Base-by-base conservation (phyloP, 2,888 invertebrate genomes). In the Lacanobia oleracea region DNA sequence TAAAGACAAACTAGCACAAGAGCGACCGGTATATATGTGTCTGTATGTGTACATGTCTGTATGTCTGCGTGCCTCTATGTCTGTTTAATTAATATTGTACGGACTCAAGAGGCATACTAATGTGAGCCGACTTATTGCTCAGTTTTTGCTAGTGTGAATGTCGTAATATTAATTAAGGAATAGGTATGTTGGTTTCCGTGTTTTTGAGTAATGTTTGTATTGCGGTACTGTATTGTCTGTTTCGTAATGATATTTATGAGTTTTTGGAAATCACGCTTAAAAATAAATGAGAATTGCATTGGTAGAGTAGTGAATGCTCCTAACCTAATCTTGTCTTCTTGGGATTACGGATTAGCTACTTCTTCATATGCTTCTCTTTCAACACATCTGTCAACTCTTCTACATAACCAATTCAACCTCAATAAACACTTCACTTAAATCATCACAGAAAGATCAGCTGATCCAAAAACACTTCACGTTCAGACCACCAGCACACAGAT, bases 1-100 rank as follows among this genome's bases (percentile, higher is more conserved):
- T 71, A 81, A 77, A 81, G 78, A 87, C 85, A 87, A 92, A 89
- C 88, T 89, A 77, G 91, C 87, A 88, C 91, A 92, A 91, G 92
- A 86, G 69, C 92, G 87, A 87, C 91, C 76, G 87, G 91, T 92
- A 81, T 8, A 21, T 51, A 6, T 33, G 23, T 43, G 16, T 54
- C 5, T 79, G 69, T 76, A 66, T 71, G 84, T 87, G 87, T 91
- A 33, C 33, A 37, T 43, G 16, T 54, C 5, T 79, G 69, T 76
- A 66, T 71, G 72, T 37, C 27, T 62, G 74, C n/a, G 37, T 60
- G 69, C 21, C 21, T 77, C 63, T 75, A 70, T 79, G 84, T 87
- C 88, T 91, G 88, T 91, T 89, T 90, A 85, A 89, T 82, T 81
- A 85, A 86, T 86, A 84, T 81, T 56, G 61, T 76, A 69, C 56